phyloP scores from a whole-genome alignment of 2,888 invertebrate genomes.

The Platynereis dumerilii region DNA sequence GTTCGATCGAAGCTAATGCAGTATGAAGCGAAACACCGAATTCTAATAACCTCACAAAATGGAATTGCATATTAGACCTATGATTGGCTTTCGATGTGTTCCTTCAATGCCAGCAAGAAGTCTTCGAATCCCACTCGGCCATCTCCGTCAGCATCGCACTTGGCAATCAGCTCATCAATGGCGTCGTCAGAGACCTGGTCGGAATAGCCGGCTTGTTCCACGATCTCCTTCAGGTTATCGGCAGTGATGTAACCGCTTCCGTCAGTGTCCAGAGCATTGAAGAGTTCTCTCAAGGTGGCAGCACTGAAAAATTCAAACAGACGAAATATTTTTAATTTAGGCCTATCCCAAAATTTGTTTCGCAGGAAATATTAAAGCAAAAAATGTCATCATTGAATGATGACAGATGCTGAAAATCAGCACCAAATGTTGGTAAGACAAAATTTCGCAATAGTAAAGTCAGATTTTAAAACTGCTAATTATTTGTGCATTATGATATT shows the following conservation, averaged over 20 bases:
- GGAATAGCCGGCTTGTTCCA: neutral
- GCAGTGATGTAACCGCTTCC: conserved; percentile 15
- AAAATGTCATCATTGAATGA: too few relatives aligned
- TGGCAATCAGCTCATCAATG: neutral
- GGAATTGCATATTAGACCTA: too few relatives aligned
- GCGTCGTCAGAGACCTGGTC: conserved; percentile 10
- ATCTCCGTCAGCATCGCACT: conserved; percentile 7
- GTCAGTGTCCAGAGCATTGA: conserved; percentile 12
- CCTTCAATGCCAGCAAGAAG: conserved; percentile 5
- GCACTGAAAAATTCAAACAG: neutral
- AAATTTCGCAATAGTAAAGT: too few relatives aligned
- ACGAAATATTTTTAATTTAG: too few relatives aligned
- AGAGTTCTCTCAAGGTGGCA: neutral
- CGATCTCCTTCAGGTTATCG: conserved; percentile 11
- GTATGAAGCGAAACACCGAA: too few relatives aligned
- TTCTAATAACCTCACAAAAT: too few relatives aligned
- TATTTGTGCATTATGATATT: neutral
- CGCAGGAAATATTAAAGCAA: too few relatives aligned
- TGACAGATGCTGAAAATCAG: too few relatives aligned
- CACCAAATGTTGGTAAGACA: too few relatives aligned
- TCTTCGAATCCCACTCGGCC: conserved; percentile 12
- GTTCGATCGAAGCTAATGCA: too few relatives aligned
- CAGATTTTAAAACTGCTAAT: too few relatives aligned
- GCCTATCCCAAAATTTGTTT: too few relatives aligned
- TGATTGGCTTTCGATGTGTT: conserved; percentile 5